A percentile compares a stretch with the other conserved stretches of the same genome.
Evolutionary conservation across 2,797 vertebrate genomes (phyloP).

Genomic region (Lithobates pipiens): DNA sequence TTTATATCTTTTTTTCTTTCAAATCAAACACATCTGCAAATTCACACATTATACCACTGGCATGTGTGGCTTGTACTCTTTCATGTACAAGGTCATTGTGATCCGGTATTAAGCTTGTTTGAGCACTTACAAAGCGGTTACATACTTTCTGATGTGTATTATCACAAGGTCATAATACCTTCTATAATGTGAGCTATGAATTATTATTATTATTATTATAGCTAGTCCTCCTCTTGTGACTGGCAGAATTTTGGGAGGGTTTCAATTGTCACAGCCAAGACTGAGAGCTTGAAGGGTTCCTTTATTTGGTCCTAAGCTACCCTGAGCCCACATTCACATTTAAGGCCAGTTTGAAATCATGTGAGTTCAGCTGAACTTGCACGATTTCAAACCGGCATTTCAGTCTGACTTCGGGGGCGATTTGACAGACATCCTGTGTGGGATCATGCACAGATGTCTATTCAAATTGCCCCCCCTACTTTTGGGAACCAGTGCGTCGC

Average conservation of each 20-base stretch:
- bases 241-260: not conserved
- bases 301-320: not conserved
- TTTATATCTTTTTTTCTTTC: conserved; percentile 26
- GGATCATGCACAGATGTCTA: too few species aligned
- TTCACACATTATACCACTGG: conserved; percentile 13
- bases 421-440: too few species aligned
- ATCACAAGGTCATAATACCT: not conserved
- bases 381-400: too few species aligned
- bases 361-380: too few species aligned
- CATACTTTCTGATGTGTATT: not conserved
- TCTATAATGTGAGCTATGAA: not conserved
- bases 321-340: not conserved
- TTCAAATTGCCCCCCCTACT: too few species aligned
- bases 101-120: not conserved
- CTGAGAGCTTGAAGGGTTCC: not conserved
- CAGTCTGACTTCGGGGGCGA: too few species aligned
- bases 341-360: too few species aligned
- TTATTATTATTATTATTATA: not conserved
- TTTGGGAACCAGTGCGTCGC: too few species aligned
- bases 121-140: not conserved
- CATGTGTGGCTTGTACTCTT: not conserved
- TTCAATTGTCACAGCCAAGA: not conserved
- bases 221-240: not conserved
- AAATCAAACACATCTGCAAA: conserved; percentile 4
- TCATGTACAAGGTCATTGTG: conserved; percentile 6